Percentiles rank a stretch among this genome's conserved stretches.
These are phyloP conservation scores for Eutolmus rufibarbis DNA, from an alignment of 2,888 invertebrate species.

Conservation along the genomic window DNA sequence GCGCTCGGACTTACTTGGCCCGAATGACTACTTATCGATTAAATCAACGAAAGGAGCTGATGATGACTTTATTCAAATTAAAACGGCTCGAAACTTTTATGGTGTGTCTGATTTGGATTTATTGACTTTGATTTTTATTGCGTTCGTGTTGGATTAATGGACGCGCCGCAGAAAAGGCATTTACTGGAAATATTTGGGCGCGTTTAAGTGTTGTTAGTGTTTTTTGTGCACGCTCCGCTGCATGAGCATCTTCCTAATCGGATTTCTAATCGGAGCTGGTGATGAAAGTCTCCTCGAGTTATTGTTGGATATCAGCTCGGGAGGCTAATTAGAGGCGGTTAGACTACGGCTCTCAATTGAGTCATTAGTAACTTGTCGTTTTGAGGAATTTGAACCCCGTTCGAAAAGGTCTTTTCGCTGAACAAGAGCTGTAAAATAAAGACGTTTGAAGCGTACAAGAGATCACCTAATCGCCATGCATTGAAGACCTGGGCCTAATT, in stretches of 20 bases:
- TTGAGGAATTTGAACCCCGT: background rate
- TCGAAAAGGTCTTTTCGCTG: background rate
- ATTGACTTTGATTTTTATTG: conserved; percentile 35
- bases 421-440: background rate
- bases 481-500: background rate
- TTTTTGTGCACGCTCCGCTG: conserved; percentile 5
- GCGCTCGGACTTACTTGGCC: background rate
- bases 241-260: conserved; percentile 23
- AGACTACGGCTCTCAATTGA: conserved; percentile 12
- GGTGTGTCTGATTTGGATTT: conserved; percentile 38
- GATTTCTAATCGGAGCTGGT: conserved; percentile 14
- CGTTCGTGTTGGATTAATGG: conserved; percentile 34
- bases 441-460: background rate
- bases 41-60: conserved; percentile 37
- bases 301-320: conserved; percentile 8
- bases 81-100: conserved; percentile 29
- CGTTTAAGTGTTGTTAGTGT: conserved; percentile 25
- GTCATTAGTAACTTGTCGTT: conserved; percentile 29
- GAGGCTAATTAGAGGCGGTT: conserved; percentile 28
- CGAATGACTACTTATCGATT: conserved; percentile 38
- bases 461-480: background rate
- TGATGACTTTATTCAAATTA: conserved; percentile 42
- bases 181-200: conserved; percentile 21
- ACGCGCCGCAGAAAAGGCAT: conserved; percentile 6
- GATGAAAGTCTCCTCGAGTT: background rate